These are phyloP conservation scores for Rhynchotus rufescens DNA, from an alignment of 2,797 vertebrate genomes.

Conservation along the genomic window DNA sequence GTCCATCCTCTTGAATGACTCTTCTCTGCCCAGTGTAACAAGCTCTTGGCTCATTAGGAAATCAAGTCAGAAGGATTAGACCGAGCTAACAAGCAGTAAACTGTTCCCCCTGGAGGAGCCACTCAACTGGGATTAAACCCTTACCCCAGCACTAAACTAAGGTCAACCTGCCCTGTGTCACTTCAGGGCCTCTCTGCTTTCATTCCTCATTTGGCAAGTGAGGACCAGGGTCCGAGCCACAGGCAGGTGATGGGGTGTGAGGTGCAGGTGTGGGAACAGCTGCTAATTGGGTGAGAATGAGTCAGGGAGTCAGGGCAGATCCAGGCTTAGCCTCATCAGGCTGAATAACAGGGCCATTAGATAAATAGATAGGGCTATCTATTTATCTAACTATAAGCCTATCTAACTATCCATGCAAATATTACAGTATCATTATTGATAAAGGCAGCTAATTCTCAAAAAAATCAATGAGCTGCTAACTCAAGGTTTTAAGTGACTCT, in stretches of 20 bases:
- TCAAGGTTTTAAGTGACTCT: background rate
- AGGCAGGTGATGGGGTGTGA: background rate
- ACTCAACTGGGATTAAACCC: background rate
- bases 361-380: too few relatives aligned
- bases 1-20: background rate
- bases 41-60: background rate
- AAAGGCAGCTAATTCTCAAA: background rate
- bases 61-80: background rate
- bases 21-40: background rate
- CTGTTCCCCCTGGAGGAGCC: background rate
- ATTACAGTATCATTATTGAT: background rate
- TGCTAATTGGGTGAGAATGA: background rate
- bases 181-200: background rate
- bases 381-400: too few relatives aligned
- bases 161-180: rapidly evolving
- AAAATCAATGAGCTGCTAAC: background rate
- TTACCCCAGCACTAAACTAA: too few relatives aligned
- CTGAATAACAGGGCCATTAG: background rate
- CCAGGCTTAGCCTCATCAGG: background rate
- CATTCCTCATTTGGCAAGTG: background rate
- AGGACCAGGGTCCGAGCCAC: rapidly evolving
- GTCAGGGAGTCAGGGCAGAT: background rate
- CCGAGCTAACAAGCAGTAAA: rapidly evolving
- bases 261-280: background rate
- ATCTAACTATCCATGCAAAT: background rate